Percentiles rank a stretch among this genome's conserved stretches.
These are phyloP conservation scores for Entelurus aequoreus DNA, from an alignment of 2,113 vertebrate genomes.

Conservation along the genomic window DNA sequence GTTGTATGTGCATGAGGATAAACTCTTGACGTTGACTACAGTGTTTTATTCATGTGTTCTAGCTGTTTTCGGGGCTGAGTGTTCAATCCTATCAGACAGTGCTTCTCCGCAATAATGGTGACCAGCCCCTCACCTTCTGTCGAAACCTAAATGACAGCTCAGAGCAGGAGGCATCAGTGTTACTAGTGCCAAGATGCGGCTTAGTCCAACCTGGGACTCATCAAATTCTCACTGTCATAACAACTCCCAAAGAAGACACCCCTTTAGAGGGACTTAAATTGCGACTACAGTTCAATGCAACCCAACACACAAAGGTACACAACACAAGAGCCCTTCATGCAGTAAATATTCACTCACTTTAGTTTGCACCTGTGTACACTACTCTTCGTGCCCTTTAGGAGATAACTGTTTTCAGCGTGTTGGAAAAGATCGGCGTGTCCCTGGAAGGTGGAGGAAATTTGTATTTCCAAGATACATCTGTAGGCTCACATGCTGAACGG, in stretches of 20 bases:
- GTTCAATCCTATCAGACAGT: conserved; percentile 70
- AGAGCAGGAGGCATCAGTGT: conserved; percentile 41
- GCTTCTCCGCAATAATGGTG: conserved; percentile 77
- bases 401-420: conserved; percentile 71
- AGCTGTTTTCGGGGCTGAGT: conserved; percentile 81
- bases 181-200: conserved; percentile 75
- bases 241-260: conserved; percentile 65
- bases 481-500: conserved; percentile 69
- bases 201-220: conserved; percentile 73
- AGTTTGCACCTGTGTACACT: neutral
- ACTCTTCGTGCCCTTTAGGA: conserved; percentile 64
- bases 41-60: neutral
- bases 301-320: conserved; percentile 76
- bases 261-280: conserved; percentile 65
- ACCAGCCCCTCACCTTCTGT: conserved; percentile 75
- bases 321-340: neutral
- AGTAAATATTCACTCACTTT: neutral
- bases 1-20: neutral
- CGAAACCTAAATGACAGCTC: conserved; percentile 58
- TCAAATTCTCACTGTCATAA: conserved; percentile 79
- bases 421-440: conserved; percentile 70
- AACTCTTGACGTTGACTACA: neutral
- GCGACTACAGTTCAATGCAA: conserved; percentile 79
- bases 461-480: conserved; percentile 82
- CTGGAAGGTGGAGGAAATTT: conserved; percentile 73